A percentile compares a stretch with the other conserved stretches of the same genome.
These are phyloP conservation scores for Prietella phreatophila DNA, from an alignment of 2,113 vertebrate genomes.

Conservation along the genomic window DNA sequence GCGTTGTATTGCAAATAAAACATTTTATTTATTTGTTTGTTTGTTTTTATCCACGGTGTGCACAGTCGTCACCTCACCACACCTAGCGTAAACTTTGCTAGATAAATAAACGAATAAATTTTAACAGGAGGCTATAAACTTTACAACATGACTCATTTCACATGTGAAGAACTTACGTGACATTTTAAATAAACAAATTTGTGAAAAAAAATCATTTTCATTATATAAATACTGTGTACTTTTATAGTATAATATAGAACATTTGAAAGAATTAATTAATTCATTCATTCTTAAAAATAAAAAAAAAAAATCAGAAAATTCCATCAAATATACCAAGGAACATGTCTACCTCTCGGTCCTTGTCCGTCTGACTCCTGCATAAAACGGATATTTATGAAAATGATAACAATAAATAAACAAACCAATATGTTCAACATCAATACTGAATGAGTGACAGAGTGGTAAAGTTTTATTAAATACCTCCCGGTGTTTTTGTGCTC, in stretches of 20 bases:
- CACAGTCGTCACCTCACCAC: not conserved
- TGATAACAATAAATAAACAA: slow-evolving; percentile 1
- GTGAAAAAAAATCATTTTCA: not conserved
- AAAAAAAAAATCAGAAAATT: slow-evolving; percentile 74
- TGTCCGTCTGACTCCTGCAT: slow-evolving; percentile 59
- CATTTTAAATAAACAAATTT: not conserved
- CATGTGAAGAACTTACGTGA: not conserved
- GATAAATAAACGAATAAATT: not conserved
- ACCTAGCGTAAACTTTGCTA: not conserved
- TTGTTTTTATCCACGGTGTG: not conserved
- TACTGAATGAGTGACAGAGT: not conserved
- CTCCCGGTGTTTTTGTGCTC: slow-evolving; percentile 46
- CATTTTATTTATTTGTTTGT: not conserved
- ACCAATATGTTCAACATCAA: not conserved
- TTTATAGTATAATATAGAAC: not conserved
- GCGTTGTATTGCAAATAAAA: not conserved
- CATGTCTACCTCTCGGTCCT: slow-evolving; percentile 75
- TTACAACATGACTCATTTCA: not conserved
- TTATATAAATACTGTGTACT: not conserved
- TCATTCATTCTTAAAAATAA: not conserved
- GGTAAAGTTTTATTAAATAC: slow-evolving; percentile 45
- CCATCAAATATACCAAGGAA: slow-evolving; percentile 91
- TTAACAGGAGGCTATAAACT: not conserved
- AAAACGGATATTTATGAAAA: not conserved
- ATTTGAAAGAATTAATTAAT: not conserved